Evolutionary conservation across 2,888 invertebrate species (phyloP).

Genomic region (Lapara coniferarum): DNA sequence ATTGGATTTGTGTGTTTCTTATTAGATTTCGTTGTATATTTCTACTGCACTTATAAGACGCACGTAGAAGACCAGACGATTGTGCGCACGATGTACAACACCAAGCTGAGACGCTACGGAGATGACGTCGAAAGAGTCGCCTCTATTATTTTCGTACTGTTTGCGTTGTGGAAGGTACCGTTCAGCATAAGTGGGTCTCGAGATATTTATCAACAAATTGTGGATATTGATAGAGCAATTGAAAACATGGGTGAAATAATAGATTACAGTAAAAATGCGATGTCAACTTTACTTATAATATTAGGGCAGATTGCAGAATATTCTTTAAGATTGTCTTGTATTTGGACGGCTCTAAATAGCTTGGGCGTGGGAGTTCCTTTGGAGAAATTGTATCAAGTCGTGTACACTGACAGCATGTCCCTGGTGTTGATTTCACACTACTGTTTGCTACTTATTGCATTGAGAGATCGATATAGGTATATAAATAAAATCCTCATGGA

Average conservation of each 20-base stretch:
- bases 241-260: conserved; percentile 50
- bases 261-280: conserved; percentile 48
- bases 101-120: conserved; percentile 63
- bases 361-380: conserved; percentile 48
- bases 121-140: conserved; percentile 58
- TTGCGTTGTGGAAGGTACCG: conserved; percentile 57
- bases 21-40: conserved; percentile 32
- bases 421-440: conserved; percentile 53
- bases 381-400: conserved; percentile 57
- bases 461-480: conserved; percentile 54
- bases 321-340: conserved; percentile 47
- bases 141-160: conserved; percentile 48
- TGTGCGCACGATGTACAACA: conserved; percentile 58
- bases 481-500: conserved; percentile 56
- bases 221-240: conserved; percentile 55
- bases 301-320: conserved; percentile 46
- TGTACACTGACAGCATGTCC: conserved; percentile 52
- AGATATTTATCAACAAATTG: conserved; percentile 45
- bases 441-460: conserved; percentile 48
- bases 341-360: conserved; percentile 50
- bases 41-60: conserved; percentile 53
- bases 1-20: conserved; percentile 45
- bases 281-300: conserved; percentile 40
- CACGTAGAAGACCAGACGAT: conserved; percentile 57
- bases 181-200: conserved; percentile 48